These are phyloP conservation scores for Augochlorella aurata DNA, from an alignment of 2,888 invertebrate genomes.

Conservation along the genomic window DNA sequence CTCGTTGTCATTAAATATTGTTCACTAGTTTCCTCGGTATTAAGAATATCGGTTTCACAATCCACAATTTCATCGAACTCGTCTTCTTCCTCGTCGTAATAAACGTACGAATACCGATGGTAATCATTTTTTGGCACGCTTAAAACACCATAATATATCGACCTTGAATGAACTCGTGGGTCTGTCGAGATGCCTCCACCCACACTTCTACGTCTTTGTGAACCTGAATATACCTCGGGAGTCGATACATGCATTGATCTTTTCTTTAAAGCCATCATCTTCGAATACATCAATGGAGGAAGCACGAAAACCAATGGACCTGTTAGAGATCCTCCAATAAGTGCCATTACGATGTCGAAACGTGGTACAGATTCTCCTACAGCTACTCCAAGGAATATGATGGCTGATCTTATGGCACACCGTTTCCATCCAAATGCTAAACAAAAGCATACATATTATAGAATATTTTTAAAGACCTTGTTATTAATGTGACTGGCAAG, in stretches of 20 bases:
- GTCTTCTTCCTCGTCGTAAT: conserved; percentile 72
- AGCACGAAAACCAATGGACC: conserved; percentile 93
- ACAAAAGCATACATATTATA: conserved; percentile 60
- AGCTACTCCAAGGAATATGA: conserved; percentile 88
- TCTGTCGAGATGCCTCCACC: conserved; percentile 61
- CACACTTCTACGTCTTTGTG: conserved; percentile 57
- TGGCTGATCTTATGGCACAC: conserved; percentile 87
- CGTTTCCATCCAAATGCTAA: conserved; percentile 90
- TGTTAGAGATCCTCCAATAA: conserved; percentile 92
- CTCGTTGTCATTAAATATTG: conserved; percentile 37
- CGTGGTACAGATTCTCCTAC: conserved; percentile 92
- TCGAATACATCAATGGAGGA: conserved; percentile 91
- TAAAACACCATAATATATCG: conserved; percentile 64
- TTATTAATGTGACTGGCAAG: neutral
- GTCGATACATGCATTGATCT: conserved; percentile 38
- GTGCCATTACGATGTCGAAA: conserved; percentile 93
- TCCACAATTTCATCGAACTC: conserved; percentile 58
- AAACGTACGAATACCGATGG: conserved; percentile 74
- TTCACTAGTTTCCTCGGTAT: conserved; percentile 2
- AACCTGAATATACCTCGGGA: conserved; percentile 67
- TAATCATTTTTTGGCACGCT: conserved; percentile 39
- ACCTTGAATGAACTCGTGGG: conserved; percentile 75
- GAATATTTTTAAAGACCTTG: neutral
- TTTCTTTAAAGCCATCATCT: conserved; percentile 84
- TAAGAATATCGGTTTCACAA: conserved; percentile 49